Conservation (phyloP, 2,113 vertebrate genomes). For the Antigone vipio region DNA sequence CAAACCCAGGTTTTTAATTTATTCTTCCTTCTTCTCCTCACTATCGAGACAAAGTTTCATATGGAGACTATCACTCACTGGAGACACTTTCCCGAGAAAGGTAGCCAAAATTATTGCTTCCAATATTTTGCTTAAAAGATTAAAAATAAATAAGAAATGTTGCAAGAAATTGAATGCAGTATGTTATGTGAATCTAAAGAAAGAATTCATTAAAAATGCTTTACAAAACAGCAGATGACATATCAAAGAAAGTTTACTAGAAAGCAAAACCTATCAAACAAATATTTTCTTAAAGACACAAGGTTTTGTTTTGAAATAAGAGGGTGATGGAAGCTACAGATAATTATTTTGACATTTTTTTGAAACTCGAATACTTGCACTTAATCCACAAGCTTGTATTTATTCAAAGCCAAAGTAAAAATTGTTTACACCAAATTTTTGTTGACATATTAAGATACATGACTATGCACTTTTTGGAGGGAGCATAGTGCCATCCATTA, state of each 20-base stretch:
- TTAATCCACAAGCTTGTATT: neutral
- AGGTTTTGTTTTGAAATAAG: neutral
- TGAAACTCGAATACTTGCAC: neutral
- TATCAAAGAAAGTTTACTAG: neutral
- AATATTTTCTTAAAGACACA: neutral
- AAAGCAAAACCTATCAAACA: neutral
- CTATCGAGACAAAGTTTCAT: neutral
- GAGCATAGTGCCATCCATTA: neutral
- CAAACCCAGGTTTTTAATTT: neutral
- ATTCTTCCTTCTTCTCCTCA: neutral
- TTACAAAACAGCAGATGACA: neutral
- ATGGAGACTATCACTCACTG: neutral
- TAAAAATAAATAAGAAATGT: neutral
- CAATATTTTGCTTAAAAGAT: neutral
- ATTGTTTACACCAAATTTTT: neutral
- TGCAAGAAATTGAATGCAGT: neutral
- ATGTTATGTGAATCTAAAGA: neutral
- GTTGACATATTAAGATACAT: neutral
- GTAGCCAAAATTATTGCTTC: neutral
- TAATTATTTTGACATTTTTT: neutral
- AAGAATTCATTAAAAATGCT: neutral
- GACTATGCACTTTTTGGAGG: neutral
- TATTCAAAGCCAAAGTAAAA: neutral
- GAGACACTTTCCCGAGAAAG: neutral
- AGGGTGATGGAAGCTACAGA: neutral